Evolutionary conservation across 2,797 vertebrate species (phyloP), one percentile per base, ranked within the genome.

Genomic region (Sebastes jordani): DNA sequence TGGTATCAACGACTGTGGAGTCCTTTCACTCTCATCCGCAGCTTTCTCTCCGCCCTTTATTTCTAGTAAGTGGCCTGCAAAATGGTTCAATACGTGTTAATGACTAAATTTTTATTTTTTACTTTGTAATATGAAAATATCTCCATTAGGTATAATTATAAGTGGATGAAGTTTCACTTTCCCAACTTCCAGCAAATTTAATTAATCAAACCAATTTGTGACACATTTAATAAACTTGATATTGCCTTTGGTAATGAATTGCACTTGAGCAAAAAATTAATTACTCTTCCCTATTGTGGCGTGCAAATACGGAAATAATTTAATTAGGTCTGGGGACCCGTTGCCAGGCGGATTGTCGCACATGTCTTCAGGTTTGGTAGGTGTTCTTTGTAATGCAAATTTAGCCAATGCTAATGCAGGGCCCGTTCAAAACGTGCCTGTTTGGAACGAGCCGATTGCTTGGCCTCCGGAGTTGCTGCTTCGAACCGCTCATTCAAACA

Each of bases 151-250:
- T 85, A 78, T 84, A 89, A 92, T 93, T 91, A 85, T 67, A 84
- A 86, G 56, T 82, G 80, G 73, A 59, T 79, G 79, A 81, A 84
- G 86, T 91, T 93, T 92, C 68, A 89, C 91, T 92, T 89, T 88
- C 74, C 76, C 76, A 87, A 88, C 83, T 93, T 90, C 80, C 71
- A 80, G 83, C 76, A 80, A 93, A 89, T 83, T 81, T 84, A 92
- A 93, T 92, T 85, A 92, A 92, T 90, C 83, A 86, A 91, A 90
- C 85, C 84, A 83, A 92, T 93, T 93, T 93, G 80, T 92, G 88
- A 89, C 88, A 88, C 74, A 78, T 92, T 91, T 92, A 90, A 89
- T 91, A 87, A 81, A 91, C 79, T 90, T 90, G 75, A 85, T 85
- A 80, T 90, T 86, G 88, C 86, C 85, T 85, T 86, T 86, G 81